phyloP scores from a whole-genome alignment of 2,888 invertebrate genomes.

The Oscheius myriophilus region DNA sequence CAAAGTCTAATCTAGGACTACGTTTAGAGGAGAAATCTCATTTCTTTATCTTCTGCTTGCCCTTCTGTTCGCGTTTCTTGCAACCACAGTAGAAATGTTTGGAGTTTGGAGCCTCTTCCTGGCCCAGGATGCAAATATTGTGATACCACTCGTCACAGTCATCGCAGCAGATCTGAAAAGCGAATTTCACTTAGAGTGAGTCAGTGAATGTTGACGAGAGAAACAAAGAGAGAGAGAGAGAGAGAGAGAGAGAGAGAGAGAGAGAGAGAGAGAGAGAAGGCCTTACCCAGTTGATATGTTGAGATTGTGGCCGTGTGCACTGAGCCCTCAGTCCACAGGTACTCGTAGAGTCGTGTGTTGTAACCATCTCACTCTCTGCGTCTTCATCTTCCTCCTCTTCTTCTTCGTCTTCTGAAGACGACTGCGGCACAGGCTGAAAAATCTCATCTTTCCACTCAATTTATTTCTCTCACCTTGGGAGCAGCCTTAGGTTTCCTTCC shows the following conservation, averaged over 20 bases:
- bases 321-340: slow-evolving; percentile 5
- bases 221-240: no score
- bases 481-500: no score
- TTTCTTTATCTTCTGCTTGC: slow-evolving; percentile 31
- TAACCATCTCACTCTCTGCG: neutral
- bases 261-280: no score
- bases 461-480: no score
- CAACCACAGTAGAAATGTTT: slow-evolving; percentile 70
- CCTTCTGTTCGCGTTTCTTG: slow-evolving; percentile 10
- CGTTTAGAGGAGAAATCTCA: slow-evolving; percentile 63
- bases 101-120: slow-evolving; percentile 61
- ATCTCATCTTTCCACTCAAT: no score
- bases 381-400: slow-evolving; percentile 8
- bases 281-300: slow-evolving; percentile 47
- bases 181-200: no score
- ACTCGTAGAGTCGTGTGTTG: slow-evolving; percentile 4
- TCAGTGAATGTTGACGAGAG: no score
- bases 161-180: slow-evolving; percentile 70
- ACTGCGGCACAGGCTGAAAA: no score
- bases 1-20: slow-evolving; percentile 40
- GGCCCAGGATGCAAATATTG: slow-evolving; percentile 69
- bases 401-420: no score
- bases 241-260: no score
- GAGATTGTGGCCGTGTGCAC: slow-evolving; percentile 37
- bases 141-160: slow-evolving; percentile 72